phyloP scores from a whole-genome alignment of 2,797 vertebrate genomes.

The Hydrocynus forskahlii region DNA sequence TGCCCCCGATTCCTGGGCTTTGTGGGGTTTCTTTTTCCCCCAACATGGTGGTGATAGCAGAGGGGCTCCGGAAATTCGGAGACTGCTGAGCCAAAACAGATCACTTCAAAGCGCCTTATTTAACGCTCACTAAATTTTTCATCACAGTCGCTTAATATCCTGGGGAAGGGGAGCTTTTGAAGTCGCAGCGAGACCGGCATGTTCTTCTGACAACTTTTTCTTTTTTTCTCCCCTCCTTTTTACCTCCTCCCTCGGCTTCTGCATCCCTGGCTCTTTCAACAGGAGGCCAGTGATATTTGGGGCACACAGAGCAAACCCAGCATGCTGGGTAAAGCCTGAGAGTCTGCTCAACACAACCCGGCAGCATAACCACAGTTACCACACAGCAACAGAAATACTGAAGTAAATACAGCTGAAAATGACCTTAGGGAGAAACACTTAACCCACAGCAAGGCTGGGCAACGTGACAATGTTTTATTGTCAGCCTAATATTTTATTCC shows the following conservation, averaged over 20 bases:
- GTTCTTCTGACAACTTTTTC: conserved; percentile 81
- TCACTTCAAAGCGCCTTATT: conserved; percentile 89
- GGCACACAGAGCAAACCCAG: conserved; percentile 49
- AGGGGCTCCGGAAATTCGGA: conserved; percentile 82
- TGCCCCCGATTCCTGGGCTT: conserved; percentile 66
- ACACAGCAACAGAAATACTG: not conserved
- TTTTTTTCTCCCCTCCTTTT: conserved; percentile 65
- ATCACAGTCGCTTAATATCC: conserved; percentile 89
- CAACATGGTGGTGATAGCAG: conserved; percentile 69
- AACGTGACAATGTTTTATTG: too few species aligned
- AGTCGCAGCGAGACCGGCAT: conserved; percentile 82
- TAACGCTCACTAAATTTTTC: conserved; percentile 88
- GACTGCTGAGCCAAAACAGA: conserved; percentile 85
- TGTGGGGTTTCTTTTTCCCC: conserved; percentile 58
- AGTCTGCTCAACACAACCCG: not conserved
- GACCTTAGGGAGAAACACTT: too few species aligned
- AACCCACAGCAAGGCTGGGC: not conserved
- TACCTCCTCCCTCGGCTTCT: conserved; percentile 69
- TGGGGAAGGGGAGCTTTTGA: conserved; percentile 87
- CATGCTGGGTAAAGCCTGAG: conserved; percentile 29
- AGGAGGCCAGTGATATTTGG: conserved; percentile 57
- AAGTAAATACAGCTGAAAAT: not conserved
- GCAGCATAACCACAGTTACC: not conserved
- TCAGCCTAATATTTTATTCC: too few species aligned
- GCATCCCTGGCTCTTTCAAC: conserved; percentile 54